Conservation (phyloP, 2,888 invertebrate species). For the Eumerus sabulonum region DNA sequence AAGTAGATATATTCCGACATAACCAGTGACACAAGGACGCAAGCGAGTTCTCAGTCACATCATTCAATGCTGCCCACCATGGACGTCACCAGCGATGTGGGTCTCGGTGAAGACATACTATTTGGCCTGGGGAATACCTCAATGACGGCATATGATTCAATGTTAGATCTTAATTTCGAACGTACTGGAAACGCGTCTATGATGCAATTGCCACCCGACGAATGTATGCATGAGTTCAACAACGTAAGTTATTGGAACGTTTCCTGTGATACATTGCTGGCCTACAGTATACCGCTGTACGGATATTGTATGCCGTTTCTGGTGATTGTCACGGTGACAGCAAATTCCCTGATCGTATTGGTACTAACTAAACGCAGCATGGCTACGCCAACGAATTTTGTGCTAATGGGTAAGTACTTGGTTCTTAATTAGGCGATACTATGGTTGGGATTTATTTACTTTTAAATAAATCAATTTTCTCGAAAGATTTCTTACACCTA, state of each 20-base stretch:
- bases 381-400: constrained; percentile 93
- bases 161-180: constrained; percentile 28
- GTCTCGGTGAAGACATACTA: constrained; percentile 38
- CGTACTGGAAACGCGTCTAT: constrained; percentile 40
- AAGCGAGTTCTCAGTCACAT: background rate
- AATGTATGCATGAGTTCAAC: constrained; percentile 72
- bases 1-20: no score
- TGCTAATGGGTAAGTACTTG: constrained; percentile 84
- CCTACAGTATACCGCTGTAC: constrained; percentile 77
- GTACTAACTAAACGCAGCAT: constrained; percentile 94
- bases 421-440: background rate
- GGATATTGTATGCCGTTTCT: constrained; percentile 85
- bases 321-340: constrained; percentile 91
- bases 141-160: constrained; percentile 35
- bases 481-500: no score
- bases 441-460: no score
- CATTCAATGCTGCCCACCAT: constrained; percentile 54
- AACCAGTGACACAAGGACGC: no score
- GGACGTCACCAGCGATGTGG: constrained; percentile 35
- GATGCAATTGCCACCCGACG: constrained; percentile 61
- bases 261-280: constrained; percentile 77
- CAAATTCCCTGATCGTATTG: constrained; percentile 93
- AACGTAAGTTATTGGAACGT: constrained; percentile 77
- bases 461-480: no score
- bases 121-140: constrained; percentile 39